phyloP scores from a whole-genome alignment of 2,797 vertebrate species.

The Dendrocincla tyrannina region DNA sequence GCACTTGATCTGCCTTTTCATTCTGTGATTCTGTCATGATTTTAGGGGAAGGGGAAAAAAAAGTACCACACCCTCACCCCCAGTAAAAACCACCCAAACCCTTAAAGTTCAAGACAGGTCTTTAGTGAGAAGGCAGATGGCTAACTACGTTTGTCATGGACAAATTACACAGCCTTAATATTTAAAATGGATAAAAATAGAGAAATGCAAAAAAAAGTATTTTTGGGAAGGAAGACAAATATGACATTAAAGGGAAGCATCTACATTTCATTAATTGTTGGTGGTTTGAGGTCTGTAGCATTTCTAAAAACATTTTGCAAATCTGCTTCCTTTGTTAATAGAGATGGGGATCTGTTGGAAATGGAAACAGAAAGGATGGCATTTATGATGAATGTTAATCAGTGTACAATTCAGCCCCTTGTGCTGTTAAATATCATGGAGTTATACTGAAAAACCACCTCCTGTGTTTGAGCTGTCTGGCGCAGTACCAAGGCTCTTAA shows the following conservation, averaged over 20 bases:
- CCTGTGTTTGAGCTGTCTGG: neutral
- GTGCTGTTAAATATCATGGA: neutral
- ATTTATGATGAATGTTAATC: neutral
- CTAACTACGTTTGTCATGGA: neutral
- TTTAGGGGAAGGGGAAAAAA: neutral
- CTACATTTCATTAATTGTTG: neutral
- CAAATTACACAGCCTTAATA: neutral
- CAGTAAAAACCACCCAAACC: neutral
- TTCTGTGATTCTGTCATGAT: neutral
- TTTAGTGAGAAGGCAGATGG: neutral
- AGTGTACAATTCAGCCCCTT: neutral
- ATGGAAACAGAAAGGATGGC: neutral
- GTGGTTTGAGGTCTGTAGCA: neutral
- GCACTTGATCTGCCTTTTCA: neutral
- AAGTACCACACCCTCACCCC: neutral
- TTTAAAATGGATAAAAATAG: neutral
- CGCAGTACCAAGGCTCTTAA: neutral
- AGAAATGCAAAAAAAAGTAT: neutral
- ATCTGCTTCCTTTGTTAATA: neutral
- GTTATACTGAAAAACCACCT: neutral
- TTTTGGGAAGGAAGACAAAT: neutral
- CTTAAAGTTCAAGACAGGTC: neutral
- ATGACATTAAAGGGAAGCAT: neutral
- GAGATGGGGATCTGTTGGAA: neutral
- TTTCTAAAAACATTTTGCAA: neutral